Conservation (phyloP, 1,140 invertebrate species). For the Euura lappo region DNA sequence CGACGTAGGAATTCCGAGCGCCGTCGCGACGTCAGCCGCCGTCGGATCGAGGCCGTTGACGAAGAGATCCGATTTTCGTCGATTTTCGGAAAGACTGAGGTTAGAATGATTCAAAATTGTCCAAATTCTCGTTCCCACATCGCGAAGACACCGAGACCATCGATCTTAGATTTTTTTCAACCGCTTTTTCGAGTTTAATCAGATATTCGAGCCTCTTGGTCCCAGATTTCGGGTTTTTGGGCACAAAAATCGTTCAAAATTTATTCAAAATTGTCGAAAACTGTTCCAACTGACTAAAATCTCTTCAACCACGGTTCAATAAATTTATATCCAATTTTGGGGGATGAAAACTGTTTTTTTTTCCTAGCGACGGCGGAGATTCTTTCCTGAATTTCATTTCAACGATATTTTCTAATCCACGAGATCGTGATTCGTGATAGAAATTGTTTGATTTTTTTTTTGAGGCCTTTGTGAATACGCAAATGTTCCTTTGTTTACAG, state of each 20-base stretch:
- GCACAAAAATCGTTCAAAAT: not conserved
- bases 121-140: not conserved
- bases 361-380: too few species aligned
- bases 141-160: conserved; percentile 12
- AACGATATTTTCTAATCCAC: too few species aligned
- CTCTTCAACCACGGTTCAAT: not conserved
- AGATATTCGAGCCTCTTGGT: not conserved
- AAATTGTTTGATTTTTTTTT: too few species aligned
- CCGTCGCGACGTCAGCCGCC: conserved; percentile 11
- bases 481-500: conserved; percentile 46
- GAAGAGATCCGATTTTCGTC: not conserved
- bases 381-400: too few species aligned
- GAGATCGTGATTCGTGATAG: too few species aligned
- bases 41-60: conserved; percentile 20
- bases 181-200: not conserved
- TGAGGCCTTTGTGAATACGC: conserved; percentile 28
- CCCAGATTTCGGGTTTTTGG: not conserved
- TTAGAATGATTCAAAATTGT: not conserved
- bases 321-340: not conserved
- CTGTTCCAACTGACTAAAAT: not conserved
- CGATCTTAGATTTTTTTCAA: not conserved
- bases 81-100: not conserved
- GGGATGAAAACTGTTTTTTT: not conserved
- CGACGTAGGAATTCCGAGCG: not conserved
- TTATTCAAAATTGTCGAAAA: not conserved